Conservation (phyloP, 2,113 vertebrate genomes). For the Carassius auratus region DNA sequence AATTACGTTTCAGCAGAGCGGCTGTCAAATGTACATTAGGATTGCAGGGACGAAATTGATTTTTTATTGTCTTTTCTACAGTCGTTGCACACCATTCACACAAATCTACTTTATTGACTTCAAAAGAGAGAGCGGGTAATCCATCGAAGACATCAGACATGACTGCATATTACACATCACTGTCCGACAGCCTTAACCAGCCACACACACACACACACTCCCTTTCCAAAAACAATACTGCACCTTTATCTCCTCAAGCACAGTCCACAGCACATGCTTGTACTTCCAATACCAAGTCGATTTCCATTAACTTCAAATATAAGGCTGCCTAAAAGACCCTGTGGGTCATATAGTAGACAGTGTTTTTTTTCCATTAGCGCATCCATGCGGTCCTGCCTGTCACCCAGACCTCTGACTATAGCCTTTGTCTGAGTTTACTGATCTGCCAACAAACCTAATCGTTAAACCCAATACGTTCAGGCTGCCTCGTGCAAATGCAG, state of each 20-base stretch:
- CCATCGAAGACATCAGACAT: background rate
- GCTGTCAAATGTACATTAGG: conserved; percentile 38
- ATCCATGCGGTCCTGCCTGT: conserved; percentile 10
- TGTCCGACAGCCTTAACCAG: background rate
- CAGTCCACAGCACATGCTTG: conserved; percentile 8
- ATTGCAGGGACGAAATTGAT: conserved; percentile 38
- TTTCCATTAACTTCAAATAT: conserved; percentile 39
- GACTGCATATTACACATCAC: conserved; percentile 30
- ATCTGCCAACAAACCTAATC: conserved; percentile 41
- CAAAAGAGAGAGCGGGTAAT: conserved; percentile 6
- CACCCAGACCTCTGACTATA: conserved; percentile 36
- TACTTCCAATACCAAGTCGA: conserved; percentile 27
- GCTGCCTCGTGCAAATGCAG: background rate
- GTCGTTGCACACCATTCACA: conserved; percentile 30
- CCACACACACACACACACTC: background rate
- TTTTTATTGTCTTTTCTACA: conserved; percentile 41
- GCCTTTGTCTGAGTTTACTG: conserved; percentile 37
- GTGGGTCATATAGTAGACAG: background rate
- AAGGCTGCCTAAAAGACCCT: conserved; percentile 23
- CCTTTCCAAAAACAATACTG: conserved; percentile 26
- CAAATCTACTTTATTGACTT: conserved; percentile 40
- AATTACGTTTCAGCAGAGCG: conserved; percentile 27
- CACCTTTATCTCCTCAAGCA: conserved; percentile 10
- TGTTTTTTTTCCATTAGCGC: conserved; percentile 31
- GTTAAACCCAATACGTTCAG: conserved; percentile 39